A percentile compares a stretch with the other conserved stretches of the same genome.
These are phyloP conservation scores for Gulo gulo DNA, from an alignment of 2,113 vertebrate genomes.

Conservation along the genomic window DNA sequence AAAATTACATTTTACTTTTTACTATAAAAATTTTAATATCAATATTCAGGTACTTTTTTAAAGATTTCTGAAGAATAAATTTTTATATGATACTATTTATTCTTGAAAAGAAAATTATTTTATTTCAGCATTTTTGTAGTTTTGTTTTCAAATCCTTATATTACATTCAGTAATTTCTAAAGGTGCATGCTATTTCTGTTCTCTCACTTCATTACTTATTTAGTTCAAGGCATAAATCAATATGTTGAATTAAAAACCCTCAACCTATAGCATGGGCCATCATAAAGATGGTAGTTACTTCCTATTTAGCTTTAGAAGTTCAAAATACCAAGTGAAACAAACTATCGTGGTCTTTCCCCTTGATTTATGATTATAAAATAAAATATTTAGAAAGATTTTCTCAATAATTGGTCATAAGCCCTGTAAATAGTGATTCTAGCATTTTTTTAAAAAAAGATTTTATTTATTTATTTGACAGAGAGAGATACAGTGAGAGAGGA, in stretches of 20 bases:
- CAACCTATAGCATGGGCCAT: not conserved
- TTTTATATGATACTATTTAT: not conserved
- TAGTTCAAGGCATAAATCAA: not conserved
- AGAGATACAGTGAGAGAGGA: too few relatives aligned
- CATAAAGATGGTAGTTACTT: not conserved
- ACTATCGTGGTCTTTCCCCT: not conserved
- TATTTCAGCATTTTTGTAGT: not conserved
- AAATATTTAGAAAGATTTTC: constrained; percentile 32
- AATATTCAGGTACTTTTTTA: not conserved
- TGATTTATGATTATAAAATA: not conserved
- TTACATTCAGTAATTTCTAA: not conserved
- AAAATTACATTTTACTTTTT: not conserved
- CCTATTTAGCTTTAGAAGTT: constrained; percentile 4
- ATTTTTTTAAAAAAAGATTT: not conserved
- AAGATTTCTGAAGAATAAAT: not conserved
- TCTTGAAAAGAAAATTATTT: not conserved
- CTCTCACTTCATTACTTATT: not conserved
- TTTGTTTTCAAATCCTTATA: not conserved
- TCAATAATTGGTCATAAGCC: not conserved
- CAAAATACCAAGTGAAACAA: not conserved
- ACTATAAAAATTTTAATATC: not conserved
- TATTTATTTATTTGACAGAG: too few relatives aligned
- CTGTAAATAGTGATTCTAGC: not conserved
- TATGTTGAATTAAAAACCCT: not conserved
- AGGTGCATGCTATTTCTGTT: not conserved